Conservation (phyloP, 2,888 invertebrate genomes). For the Tetanocera ferruginea region DNA sequence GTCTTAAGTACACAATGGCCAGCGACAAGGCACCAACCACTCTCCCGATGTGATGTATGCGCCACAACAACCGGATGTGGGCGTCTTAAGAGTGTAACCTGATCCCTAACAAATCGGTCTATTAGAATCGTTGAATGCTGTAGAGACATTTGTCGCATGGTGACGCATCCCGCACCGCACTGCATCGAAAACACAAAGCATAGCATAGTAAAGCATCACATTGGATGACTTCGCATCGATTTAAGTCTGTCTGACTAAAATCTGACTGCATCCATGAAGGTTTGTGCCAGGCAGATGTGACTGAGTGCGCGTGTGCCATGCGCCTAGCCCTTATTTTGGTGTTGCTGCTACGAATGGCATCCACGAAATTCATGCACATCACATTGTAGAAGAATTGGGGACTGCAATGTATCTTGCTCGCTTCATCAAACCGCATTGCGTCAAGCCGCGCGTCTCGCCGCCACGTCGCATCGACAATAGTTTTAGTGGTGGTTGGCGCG, state of each 20-base stretch:
- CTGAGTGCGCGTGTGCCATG: slow-evolving; percentile 40
- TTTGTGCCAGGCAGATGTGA: slow-evolving; percentile 36
- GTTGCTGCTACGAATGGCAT: slow-evolving; percentile 26
- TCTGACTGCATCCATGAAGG: slow-evolving; percentile 26
- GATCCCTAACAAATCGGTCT: slow-evolving; percentile 68
- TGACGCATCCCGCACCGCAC: slow-evolving; percentile 23
- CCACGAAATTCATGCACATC: slow-evolving; percentile 43
- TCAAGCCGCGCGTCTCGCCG: neutral
- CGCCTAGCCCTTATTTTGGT: slow-evolving; percentile 46
- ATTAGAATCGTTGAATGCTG: slow-evolving; percentile 65
- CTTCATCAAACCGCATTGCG: slow-evolving; percentile 17
- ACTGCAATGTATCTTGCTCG: slow-evolving; percentile 25
- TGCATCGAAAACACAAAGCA: too few species aligned
- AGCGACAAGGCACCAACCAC: neutral
- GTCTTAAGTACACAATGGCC: neutral
- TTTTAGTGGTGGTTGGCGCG: slow-evolving; percentile 35
- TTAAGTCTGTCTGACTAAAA: neutral
- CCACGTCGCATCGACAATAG: slow-evolving; percentile 20
- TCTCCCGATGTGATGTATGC: neutral
- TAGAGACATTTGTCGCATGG: slow-evolving; percentile 65
- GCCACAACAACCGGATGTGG: slow-evolving; percentile 61
- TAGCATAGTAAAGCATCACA: slow-evolving; percentile 12
- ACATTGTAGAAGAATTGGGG: slow-evolving; percentile 12
- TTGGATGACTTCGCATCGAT: slow-evolving; percentile 18
- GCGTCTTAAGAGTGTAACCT: slow-evolving; percentile 66